phyloP scores from a whole-genome alignment of 2,113 vertebrate species.

The Prunella fulvescens region DNA sequence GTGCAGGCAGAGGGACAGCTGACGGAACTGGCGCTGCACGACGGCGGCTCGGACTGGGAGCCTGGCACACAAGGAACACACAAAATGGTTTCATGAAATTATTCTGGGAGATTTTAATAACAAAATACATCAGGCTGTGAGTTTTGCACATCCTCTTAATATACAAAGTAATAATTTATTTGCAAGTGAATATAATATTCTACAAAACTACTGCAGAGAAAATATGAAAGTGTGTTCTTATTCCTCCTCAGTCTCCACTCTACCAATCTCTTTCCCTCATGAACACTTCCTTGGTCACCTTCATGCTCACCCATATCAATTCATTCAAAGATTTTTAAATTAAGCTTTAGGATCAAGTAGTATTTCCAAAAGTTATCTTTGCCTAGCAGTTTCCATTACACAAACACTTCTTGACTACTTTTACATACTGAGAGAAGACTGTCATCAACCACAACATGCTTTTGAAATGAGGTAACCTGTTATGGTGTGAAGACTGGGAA shows the following conservation, averaged over 20 bases:
- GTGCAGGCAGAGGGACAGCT: conserved; percentile 90
- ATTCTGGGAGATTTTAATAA: neutral
- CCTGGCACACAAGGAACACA: conserved; percentile 68
- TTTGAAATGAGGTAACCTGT: neutral
- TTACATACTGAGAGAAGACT: neutral
- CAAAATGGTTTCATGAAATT: neutral
- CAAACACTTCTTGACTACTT: neutral
- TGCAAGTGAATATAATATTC: neutral
- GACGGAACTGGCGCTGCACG: conserved; percentile 87
- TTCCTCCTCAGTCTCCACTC: neutral
- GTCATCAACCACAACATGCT: neutral
- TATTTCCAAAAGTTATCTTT: neutral
- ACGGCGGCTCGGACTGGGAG: conserved; percentile 77
- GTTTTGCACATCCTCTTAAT: neutral
- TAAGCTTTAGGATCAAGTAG: neutral
- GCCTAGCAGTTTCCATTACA: neutral
- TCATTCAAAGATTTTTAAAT: neutral
- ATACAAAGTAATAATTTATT: neutral
- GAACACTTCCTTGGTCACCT: neutral
- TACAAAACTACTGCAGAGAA: neutral
- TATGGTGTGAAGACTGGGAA: neutral
- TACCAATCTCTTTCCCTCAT: neutral
- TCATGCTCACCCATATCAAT: neutral
- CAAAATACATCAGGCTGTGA: neutral
- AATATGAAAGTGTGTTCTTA: neutral